These are phyloP conservation scores for Murina feae DNA, from an alignment of 2,113 vertebrate species.

Conservation along the genomic window DNA sequence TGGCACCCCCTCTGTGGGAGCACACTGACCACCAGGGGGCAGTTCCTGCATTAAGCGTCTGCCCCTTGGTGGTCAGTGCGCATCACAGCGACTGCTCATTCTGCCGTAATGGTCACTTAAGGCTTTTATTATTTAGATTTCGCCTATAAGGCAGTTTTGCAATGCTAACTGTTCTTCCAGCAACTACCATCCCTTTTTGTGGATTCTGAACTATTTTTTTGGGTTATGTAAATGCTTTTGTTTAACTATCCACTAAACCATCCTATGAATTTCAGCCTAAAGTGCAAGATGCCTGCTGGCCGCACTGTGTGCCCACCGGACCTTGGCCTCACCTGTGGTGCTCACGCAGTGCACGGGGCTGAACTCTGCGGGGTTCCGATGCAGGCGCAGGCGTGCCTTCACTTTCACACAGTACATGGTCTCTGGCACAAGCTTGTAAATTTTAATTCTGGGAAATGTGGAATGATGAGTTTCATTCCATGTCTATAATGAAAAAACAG, in stretches of 20 bases:
- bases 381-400: background rate
- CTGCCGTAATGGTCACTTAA: no score
- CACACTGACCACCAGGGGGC: no score
- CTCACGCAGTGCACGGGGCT: slow-evolving; percentile 70
- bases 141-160: background rate
- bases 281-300: no score
- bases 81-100: no score
- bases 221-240: background rate
- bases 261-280: background rate
- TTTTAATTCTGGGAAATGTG: background rate
- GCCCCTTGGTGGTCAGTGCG: no score
- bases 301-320: no score
- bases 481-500: slow-evolving; percentile 50
- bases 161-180: background rate
- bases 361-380: background rate
- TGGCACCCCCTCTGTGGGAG: no score
- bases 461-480: background rate
- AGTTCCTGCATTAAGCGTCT: no score
- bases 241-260: background rate
- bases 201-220: background rate
- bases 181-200: background rate
- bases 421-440: slow-evolving; percentile 71
- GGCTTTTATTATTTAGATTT: no score
- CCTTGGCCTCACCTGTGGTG: slow-evolving; percentile 66
- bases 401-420: slow-evolving; percentile 80